Evolutionary conservation across 2,113 vertebrate genomes (phyloP), one percentile per base, ranked within the genome.

Genomic region (Spermophilus dauricus): DNA sequence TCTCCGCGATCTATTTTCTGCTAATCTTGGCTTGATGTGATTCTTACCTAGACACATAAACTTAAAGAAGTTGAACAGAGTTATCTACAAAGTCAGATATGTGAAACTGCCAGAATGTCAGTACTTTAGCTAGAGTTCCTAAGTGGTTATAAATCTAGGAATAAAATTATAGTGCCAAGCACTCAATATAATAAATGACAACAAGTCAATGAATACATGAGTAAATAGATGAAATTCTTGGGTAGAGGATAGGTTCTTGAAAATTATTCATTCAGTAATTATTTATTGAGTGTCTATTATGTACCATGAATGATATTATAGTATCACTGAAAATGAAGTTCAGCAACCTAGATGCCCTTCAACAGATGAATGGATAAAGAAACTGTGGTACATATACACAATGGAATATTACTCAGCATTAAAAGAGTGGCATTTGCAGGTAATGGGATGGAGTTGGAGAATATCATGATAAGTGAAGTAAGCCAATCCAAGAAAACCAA

Each of bases 91-190:
- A 53, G 34, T 82, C 51, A 95, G 37, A 89, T 67, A 48, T 26
- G 76, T 28, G 89, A 92, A 94, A 86, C 42, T 91, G 45, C 32
- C 53, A 70, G 58, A 63, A 84, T 92, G 51, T 63, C 56, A 84
- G 72, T 76, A 48, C 69, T 53, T 83, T 86, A 69, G 37, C 42
- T n/a, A 78, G 42, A 78, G 28, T 94, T 89, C 67, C 67, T 37
- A 94, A 89, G 30, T 75, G 63, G 81, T 87, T 89, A 34, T 83
- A 83, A 91, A 95, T 87, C 20, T 67, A 86, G 65, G 48, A 61
- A 28, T 91, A 63, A 95, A 95, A 88, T 61, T 72, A 45, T 53
- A 69, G 63, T 48, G 32, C 24, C 72, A 80, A 86, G 20, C 37
- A 76, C 51, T 93, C 22, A 61, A 37, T 75, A 73, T 88, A 51